A percentile compares a stretch with the other conserved stretches of the same genome.
Conservation (phyloP, 2,113 vertebrate species). For the Ahaetulla prasina region DNA sequence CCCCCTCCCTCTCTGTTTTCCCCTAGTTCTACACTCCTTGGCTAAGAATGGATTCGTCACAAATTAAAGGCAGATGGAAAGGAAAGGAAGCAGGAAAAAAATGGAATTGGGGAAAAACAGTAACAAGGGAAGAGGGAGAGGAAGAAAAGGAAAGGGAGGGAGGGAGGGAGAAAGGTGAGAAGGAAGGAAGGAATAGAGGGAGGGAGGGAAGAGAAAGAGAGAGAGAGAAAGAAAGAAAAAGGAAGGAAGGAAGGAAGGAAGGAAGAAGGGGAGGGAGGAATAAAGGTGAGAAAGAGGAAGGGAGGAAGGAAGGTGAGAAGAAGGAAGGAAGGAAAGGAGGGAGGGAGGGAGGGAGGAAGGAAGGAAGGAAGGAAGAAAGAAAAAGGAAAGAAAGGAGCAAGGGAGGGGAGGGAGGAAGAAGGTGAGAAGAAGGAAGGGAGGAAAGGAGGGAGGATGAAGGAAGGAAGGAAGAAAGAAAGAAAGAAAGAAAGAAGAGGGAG, state of each 20-base stretch:
- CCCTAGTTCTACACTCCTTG: conserved; percentile 48
- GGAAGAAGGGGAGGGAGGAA: not conserved
- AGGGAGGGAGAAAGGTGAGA: too few relatives aligned
- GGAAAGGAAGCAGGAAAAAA: conserved; percentile 11
- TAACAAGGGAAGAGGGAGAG: not conserved
- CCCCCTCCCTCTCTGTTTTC: not conserved
- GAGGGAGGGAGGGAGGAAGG: too few relatives aligned
- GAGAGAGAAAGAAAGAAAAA: too few relatives aligned
- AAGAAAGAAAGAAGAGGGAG: not conserved
- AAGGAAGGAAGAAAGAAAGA: too few relatives aligned
- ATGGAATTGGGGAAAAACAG: not conserved
- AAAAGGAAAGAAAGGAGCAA: not conserved
- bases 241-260: accelerated
- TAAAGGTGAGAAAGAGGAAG: not conserved
- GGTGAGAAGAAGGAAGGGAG: too few relatives aligned
- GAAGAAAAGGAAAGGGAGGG: too few relatives aligned
- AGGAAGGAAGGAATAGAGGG: not conserved
- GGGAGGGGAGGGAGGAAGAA: too few relatives aligned
- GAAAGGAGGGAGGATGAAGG: not conserved
- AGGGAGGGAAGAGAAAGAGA: too few relatives aligned
- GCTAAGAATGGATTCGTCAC: conserved; percentile 71
- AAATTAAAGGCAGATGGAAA: conserved; percentile 60
- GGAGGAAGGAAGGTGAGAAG: not conserved
- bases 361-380: not conserved
- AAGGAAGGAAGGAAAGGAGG: not conserved